Evolutionary conservation across 2,113 vertebrate genomes (phyloP).

Genomic region (Lasiurus cinereus): DNA sequence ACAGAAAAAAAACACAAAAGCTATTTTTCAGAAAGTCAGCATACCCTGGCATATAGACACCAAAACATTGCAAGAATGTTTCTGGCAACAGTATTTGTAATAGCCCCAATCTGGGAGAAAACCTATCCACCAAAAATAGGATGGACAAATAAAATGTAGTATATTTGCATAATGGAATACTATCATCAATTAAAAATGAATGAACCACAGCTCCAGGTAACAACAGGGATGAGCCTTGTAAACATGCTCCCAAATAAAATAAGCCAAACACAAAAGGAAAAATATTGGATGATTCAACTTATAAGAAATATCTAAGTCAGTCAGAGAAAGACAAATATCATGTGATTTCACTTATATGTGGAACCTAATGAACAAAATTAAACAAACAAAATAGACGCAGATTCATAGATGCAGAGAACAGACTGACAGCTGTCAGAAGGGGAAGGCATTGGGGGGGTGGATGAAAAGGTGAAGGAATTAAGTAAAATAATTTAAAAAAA

Average conservation of each 20-base stretch:
- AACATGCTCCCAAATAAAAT: not conserved
- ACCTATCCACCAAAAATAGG: not conserved
- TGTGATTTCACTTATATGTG: not conserved
- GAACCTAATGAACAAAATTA: not conserved
- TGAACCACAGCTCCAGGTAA: not conserved
- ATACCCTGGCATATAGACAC: not conserved
- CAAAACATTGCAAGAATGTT: not conserved
- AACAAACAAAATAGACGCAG: not conserved
- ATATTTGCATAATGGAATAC: not conserved
- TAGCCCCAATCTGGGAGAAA: not conserved
- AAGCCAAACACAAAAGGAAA: not conserved
- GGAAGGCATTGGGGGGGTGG: not conserved
- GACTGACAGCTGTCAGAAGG: not conserved
- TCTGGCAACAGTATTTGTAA: not conserved
- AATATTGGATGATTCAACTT: not conserved
- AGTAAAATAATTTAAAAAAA: not conserved
- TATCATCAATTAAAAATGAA: not conserved
- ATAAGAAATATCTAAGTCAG: not conserved
- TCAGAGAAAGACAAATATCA: not conserved
- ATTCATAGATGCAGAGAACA: not conserved
- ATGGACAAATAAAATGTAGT: not conserved
- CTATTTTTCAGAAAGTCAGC: conserved; percentile 14
- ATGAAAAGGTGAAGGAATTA: not conserved
- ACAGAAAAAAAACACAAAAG: not conserved
- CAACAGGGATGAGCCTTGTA: not conserved